Percentiles rank a stretch among this genome's conserved stretches.
phyloP scores from a whole-genome alignment of 2,797 vertebrate genomes.

The Hylomyscus alleni region DNA sequence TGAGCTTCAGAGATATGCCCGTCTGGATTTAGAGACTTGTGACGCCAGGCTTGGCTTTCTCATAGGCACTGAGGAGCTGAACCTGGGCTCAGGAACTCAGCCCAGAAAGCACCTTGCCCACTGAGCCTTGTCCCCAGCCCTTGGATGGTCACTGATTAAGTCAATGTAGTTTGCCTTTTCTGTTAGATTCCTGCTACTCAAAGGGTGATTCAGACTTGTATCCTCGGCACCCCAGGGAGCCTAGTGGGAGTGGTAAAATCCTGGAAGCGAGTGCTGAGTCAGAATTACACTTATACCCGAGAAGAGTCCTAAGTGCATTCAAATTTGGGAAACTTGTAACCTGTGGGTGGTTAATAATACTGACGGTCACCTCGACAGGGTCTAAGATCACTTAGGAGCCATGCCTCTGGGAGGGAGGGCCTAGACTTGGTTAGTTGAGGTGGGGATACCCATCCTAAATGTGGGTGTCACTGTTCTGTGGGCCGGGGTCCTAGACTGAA shows the following conservation, averaged over 20 bases:
- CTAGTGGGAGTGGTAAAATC: not conserved
- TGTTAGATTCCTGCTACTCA: not conserved
- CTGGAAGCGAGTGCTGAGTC: not conserved
- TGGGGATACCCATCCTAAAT: not conserved
- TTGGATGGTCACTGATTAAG: not conserved
- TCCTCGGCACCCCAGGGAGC: not conserved
- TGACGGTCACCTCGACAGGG: not conserved
- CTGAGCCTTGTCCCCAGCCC: not conserved
- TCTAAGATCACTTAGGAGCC: not conserved
- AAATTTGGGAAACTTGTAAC: not conserved
- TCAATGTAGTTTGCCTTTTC: not conserved
- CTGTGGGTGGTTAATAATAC: not conserved
- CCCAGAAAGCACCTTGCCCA: not conserved
- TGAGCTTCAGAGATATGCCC: not conserved
- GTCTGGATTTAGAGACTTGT: not conserved
- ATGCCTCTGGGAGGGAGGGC: not conserved
- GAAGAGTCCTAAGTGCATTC: not conserved
- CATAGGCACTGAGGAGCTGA: not conserved
- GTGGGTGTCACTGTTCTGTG: not conserved
- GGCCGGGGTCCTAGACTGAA: not conserved
- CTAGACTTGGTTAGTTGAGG: not conserved
- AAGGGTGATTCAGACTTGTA: not conserved
- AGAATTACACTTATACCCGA: not conserved
- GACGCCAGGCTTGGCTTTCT: not conserved
- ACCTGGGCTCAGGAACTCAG: not conserved